A percentile compares a stretch with the other conserved stretches of the same genome.
Conservation (phyloP, 1,140 invertebrate species). For the Eupristina koningsbergeri region DNA sequence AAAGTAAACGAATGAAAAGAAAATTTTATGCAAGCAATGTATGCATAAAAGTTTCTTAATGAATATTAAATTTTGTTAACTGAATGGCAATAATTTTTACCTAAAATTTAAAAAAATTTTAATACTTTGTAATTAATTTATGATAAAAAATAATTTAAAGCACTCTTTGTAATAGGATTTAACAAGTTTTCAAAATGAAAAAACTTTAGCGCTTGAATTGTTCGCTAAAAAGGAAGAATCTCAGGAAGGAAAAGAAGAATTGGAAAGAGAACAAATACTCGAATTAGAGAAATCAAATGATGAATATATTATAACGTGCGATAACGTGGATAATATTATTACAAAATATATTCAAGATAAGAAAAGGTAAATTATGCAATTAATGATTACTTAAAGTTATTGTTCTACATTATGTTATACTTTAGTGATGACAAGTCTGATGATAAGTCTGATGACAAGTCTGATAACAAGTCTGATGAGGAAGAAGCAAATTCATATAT, state of each 20-base stretch:
- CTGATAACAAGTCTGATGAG: slow-evolving; percentile 70
- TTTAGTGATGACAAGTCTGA: too few species aligned
- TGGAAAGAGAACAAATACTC: slow-evolving; percentile 80
- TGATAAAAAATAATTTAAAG: neutral
- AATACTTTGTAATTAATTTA: neutral
- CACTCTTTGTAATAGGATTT: slow-evolving; percentile 75
- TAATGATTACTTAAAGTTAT: neutral
- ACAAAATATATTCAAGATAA: slow-evolving; percentile 11
- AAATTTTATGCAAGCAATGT: too few species aligned
- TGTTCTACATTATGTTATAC: too few species aligned
- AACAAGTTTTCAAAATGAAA: slow-evolving; percentile 77
- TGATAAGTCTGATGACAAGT: slow-evolving; percentile 63
- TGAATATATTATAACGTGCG: slow-evolving; percentile 74
- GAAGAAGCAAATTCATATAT: slow-evolving; percentile 78
- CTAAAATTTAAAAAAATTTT: too few species aligned
- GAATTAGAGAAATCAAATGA: slow-evolving; percentile 75
- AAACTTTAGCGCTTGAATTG: too few species aligned
- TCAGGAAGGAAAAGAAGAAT: slow-evolving; percentile 79
- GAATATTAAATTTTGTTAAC: too few species aligned
- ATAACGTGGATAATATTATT: slow-evolving; percentile 58
- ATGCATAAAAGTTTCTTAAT: too few species aligned
- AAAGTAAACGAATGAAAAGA: too few species aligned
- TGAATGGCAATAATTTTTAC: too few species aligned
- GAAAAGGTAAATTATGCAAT: slow-evolving; percentile 20
- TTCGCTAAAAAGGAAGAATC: slow-evolving; percentile 80